Evolutionary conservation across 2,797 vertebrate species (phyloP).

Genomic region (Poliocrania exsul): DNA sequence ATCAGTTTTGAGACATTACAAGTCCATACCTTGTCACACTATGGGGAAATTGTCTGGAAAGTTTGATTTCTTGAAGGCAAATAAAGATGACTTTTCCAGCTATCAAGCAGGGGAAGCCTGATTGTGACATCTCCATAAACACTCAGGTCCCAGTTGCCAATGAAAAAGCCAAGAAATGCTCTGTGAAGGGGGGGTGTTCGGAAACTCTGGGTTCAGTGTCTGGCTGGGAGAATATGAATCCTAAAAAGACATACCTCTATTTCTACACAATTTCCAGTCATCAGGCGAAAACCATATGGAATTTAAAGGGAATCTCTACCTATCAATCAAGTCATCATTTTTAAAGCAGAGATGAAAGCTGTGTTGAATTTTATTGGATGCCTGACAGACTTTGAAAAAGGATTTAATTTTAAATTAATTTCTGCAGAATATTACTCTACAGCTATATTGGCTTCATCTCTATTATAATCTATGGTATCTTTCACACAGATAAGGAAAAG

Average conservation of each 20-base stretch:
- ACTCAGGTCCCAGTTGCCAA: neutral
- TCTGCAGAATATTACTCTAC: neutral
- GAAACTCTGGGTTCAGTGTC: neutral
- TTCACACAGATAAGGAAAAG: neutral
- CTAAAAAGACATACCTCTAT: neutral
- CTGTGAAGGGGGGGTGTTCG: neutral
- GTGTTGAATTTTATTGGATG: neutral
- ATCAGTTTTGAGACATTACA: constrained; percentile 30
- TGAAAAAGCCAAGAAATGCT: constrained; percentile 5
- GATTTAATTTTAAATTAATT: neutral
- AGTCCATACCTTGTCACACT: neutral
- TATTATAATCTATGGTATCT: neutral
- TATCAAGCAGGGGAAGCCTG: neutral
- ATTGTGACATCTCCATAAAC: constrained; percentile 12
- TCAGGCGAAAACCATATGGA: neutral
- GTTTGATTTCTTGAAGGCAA: constrained; percentile 6
- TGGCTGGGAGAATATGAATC: neutral
- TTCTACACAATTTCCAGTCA: neutral
- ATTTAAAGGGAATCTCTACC: neutral
- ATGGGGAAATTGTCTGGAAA: constrained; percentile 7
- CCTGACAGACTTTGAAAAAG: neutral
- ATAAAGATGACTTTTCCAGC: constrained; percentile 21
- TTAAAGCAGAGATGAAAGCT: neutral
- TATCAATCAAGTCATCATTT: neutral
- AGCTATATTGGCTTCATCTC: neutral